Evolutionary conservation across 2,888 invertebrate genomes (phyloP).

Genomic region (Disparrhopalites patrizii): DNA sequence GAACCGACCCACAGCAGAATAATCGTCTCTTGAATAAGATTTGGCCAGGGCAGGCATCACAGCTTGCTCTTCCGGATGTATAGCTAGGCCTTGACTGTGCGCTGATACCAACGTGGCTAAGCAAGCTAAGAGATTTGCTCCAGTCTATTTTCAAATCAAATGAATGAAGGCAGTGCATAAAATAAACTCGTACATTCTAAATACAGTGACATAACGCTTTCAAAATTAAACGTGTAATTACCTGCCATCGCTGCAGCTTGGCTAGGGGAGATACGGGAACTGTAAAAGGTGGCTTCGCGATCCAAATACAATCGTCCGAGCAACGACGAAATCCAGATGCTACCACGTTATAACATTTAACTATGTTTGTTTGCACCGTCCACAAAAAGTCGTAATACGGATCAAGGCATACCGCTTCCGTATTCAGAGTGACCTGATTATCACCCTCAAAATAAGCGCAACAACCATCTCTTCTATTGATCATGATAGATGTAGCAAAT

Average conservation of each 20-base stretch:
- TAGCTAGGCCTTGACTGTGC: slow-evolving; percentile 59
- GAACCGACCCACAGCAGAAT: slow-evolving; percentile 77
- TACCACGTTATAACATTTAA: slow-evolving; percentile 78
- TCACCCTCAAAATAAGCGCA: slow-evolving; percentile 77
- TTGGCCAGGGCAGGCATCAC: slow-evolving; percentile 52
- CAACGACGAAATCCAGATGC: slow-evolving; percentile 63
- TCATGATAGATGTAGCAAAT: slow-evolving; percentile 51
- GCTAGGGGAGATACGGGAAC: slow-evolving; percentile 47
- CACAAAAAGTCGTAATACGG: slow-evolving; percentile 89
- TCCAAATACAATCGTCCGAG: slow-evolving; percentile 39
- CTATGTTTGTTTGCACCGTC: slow-evolving; percentile 66
- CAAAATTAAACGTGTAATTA: slow-evolving; percentile 14
- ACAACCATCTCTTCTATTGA: slow-evolving; percentile 81
- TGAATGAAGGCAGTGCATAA: slow-evolving; percentile 54
- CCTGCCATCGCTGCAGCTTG: slow-evolving; percentile 49
- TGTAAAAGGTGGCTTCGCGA: slow-evolving; percentile 49
- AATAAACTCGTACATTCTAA: neutral
- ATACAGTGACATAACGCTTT: neutral
- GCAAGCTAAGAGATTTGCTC: slow-evolving; percentile 81
- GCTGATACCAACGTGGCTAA: slow-evolving; percentile 82
- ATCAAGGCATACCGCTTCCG: slow-evolving; percentile 77
- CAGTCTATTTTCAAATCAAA: slow-evolving; percentile 75
- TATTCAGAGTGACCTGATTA: slow-evolving; percentile 79
- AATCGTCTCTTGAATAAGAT: slow-evolving; percentile 73
- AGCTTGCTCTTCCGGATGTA: slow-evolving; percentile 55